Evolutionary conservation across 2,888 invertebrate genomes (phyloP), one percentile per base, ranked within the genome.

Genomic region (Anticlea derivata): DNA sequence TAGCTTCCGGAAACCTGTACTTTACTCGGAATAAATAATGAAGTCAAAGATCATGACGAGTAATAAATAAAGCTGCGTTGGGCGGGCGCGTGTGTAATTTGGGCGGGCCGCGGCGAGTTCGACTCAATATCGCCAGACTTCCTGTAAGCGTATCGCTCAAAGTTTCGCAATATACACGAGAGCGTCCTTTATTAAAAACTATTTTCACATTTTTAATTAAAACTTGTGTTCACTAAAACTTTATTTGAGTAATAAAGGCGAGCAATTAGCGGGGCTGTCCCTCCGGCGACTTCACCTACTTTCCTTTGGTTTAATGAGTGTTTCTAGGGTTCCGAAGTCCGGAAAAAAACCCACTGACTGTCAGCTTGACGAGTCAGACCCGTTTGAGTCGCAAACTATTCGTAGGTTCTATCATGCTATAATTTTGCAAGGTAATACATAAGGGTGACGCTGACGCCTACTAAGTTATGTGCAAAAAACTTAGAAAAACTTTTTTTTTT

Each of bases 191-290:
- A 89, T 89, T 90, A 90, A 89, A 90, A 89, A 90, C 90, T 90
- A 90, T 90, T 89, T 86, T 88, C 86, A 86, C 89, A 89, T 89
- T 90, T 90, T 90, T 90, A 90, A 90, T 89, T 90, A 89, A 90
- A 90, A 89, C 89, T 90, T 89, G 86, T 88, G 87, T 87, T 88
- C 85, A 86, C 89, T 89, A 87, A 89, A 90, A 90, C 88, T 89
- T 90, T 90, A 90, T 89, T 89, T 89, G 85, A 90, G 90, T 89
- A 89, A 90, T 90, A 90, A 90, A 89, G 86, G 88, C 84, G 81
- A 79, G 87, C 89, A 90, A 90, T 90, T 90, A 90, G 90, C 84
- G 88, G 78, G 83, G 80, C 86, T 89, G 90, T 89, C 89, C 89
- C 86, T 87, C 78, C 86, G 86, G 87, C 87, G 83, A 90, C 89